These are phyloP conservation scores for Antheraea assamensis DNA, from an alignment of 2,888 invertebrate genomes.

Conservation along the genomic window DNA sequence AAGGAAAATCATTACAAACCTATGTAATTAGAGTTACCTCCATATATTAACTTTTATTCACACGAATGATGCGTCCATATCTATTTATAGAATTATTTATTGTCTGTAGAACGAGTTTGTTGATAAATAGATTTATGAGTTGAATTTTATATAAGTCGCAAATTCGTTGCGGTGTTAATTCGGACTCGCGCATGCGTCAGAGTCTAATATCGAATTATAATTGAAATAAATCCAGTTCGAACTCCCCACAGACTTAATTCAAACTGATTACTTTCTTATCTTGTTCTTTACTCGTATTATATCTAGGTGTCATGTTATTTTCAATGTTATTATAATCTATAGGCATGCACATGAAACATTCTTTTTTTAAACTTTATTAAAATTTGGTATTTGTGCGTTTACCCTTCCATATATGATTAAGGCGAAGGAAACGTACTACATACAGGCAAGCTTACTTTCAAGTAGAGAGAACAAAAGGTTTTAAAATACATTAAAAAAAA, in stretches of 20 bases:
- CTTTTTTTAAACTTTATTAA: neutral
- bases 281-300: slow-evolving; percentile 44
- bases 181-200: slow-evolving; percentile 64
- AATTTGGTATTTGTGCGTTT: neutral
- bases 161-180: slow-evolving; percentile 56
- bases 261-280: slow-evolving; percentile 67
- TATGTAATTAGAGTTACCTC: neutral
- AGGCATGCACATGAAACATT: neutral
- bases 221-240: slow-evolving; percentile 77
- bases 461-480: neutral
- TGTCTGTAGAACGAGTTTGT: neutral
- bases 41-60: neutral
- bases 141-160: neutral
- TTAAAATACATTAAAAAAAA: slow-evolving; percentile 26
- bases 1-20: no score
- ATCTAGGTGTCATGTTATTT: slow-evolving; percentile 31
- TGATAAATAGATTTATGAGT: neutral
- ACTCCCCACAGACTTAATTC: slow-evolving; percentile 59
- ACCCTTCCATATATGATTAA: neutral
- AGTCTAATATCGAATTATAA: slow-evolving; percentile 66
- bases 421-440: slow-evolving; percentile 11
- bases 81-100: neutral
- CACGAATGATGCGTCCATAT: neutral
- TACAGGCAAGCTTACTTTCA: neutral
- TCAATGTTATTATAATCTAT: slow-evolving; percentile 18